Base-by-base conservation (phyloP, 2,113 vertebrate species). In the Meleagris gallopavo region DNA sequence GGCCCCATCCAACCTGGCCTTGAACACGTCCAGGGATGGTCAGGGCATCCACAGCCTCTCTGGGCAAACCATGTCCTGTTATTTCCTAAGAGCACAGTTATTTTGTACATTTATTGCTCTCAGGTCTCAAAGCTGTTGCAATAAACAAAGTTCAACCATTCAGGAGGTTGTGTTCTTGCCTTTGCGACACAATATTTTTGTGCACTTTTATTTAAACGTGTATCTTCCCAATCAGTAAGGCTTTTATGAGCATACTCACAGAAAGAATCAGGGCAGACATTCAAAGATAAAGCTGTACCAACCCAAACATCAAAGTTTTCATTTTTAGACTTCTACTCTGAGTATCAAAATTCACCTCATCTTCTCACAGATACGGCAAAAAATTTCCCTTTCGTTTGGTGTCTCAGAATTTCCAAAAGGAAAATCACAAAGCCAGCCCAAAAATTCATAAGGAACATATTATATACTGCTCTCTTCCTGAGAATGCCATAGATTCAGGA, bases 161-260 rank as follows among this genome's bases (percentile, higher is more conserved):
- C 50, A 95, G 84, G 73, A 81, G 46, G 65, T 62, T 76, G 46
- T 67, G 40, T 38, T 79, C 45, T 55, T 72, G 65, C 66, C 38
- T 88, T 83, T 70, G n/a, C 25, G 34, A 10, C 52, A 17, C 71
- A 27, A 32, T 13, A 57, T 73, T 86, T 83, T 81, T 57, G 54
- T 91, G 50, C 36, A 27, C 86, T 94, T 96, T 96, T 89, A 96
- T 92, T 94, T 92, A 93, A 95, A 88, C 52, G 16, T 30, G 18
- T 73, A 16, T 72, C 17, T 72, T 75, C 71, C 65, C 55, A 64
- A 61, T 64, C 79, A 84, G 57, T 93, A 94, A 89, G 77, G 74
- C 69, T 67, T 92, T 96, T 92, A 89, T 50, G 40, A n/a, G 34
- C 48, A 41, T 69, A 24, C 65, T 70, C 45, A 27, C 3, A 46